These are phyloP conservation scores for Euplagia quadripunctaria DNA, from an alignment of 2,888 invertebrate genomes.

Conservation along the genomic window DNA sequence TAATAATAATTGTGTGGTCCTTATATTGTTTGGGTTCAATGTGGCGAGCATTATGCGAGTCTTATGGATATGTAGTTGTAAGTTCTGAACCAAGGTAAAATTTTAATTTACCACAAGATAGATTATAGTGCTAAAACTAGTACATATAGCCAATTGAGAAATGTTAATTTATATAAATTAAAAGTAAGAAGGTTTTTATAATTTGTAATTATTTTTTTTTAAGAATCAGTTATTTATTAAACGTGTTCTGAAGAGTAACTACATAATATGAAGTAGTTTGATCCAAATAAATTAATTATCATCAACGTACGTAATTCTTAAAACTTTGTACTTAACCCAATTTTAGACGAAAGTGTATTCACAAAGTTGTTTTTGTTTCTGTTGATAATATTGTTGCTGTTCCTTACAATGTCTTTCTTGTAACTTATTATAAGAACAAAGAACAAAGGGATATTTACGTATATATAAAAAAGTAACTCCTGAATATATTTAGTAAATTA, in stretches of 20 bases:
- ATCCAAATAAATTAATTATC: neutral
- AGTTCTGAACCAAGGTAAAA: neutral
- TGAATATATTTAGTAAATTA: neutral
- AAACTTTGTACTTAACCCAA: neutral
- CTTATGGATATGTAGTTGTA: neutral
- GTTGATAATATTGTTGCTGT: conserved; percentile 18
- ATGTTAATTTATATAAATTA: neutral
- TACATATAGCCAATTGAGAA: neutral
- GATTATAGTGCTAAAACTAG: no score
- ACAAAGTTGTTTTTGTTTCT: conserved; percentile 17
- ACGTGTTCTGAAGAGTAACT: neutral
- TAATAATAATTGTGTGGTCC: neutral
- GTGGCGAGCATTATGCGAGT: neutral
- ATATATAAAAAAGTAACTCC: neutral
- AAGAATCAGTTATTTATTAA: no score
- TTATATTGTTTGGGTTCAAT: neutral
- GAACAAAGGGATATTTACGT: neutral
- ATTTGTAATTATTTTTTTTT: no score
- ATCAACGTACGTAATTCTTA: neutral
- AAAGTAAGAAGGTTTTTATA: neutral
- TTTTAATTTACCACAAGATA: no score
- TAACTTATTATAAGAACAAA: conserved; percentile 3
- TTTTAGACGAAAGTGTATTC: neutral
- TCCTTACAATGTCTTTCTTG: conserved; percentile 17
- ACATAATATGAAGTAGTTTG: neutral